A percentile compares a stretch with the other conserved stretches of the same genome.
Conservation (phyloP, 1,140 invertebrate species). For the Saxidomus purpurata region DNA sequence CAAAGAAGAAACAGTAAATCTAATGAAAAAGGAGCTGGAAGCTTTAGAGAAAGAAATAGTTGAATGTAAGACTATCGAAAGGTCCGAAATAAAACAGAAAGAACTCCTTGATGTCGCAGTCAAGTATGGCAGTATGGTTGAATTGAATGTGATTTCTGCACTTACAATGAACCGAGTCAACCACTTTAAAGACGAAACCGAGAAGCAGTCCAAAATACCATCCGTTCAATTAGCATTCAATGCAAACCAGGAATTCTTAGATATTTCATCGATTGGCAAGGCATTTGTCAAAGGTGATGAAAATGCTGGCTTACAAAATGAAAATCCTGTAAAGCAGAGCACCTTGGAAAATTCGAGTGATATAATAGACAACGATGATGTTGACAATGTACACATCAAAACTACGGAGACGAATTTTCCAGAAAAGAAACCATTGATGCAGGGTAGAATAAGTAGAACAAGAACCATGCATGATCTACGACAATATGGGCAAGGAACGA, state of each 20-base stretch:
- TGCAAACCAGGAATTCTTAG: neutral
- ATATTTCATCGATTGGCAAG: neutral
- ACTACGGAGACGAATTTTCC: neutral
- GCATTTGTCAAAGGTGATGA: neutral
- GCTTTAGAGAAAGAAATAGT: neutral
- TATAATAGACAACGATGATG: too few relatives aligned
- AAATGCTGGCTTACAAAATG: neutral
- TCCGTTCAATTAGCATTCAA: neutral
- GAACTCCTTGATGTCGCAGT: neutral
- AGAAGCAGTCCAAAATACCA: neutral
- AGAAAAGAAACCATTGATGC: neutral
- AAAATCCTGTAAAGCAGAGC: neutral
- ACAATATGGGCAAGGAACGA: too few relatives aligned
- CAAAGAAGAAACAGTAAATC: neutral
- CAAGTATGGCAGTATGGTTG: neutral
- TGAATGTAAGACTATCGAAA: neutral
- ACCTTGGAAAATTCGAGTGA: neutral
- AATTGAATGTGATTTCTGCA: neutral
- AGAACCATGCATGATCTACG: constrained; percentile 1
- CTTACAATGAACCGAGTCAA: neutral
- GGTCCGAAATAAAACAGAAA: neutral
- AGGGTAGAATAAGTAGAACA: neutral
- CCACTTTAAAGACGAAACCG: neutral
- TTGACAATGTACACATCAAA: neutral
- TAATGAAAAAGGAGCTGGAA: neutral